Conservation (phyloP, 2,797 vertebrate genomes). For the Natrix natrix region DNA sequence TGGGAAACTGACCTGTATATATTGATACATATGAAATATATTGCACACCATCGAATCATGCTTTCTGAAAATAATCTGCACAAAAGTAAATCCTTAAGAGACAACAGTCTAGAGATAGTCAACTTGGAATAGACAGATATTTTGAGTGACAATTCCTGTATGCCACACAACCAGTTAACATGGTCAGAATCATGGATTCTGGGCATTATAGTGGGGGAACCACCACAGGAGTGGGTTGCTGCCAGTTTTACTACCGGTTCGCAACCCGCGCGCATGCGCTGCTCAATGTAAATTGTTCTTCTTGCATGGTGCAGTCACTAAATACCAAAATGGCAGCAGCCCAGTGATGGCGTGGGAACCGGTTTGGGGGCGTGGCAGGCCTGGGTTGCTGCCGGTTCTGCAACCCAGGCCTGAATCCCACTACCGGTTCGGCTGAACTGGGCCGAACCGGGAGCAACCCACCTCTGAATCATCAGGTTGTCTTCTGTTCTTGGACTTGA, state of each 20-base stretch:
- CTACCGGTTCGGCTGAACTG: too few relatives aligned
- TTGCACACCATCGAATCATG: not conserved
- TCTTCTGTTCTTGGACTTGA: not conserved
- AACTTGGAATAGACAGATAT: not conserved
- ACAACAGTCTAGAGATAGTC: not conserved
- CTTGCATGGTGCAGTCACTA: too few relatives aligned
- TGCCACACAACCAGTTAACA: not conserved
- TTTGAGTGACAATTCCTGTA: not conserved
- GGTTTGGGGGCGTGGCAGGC: too few relatives aligned
- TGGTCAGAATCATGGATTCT: not conserved
- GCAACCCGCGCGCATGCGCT: too few relatives aligned
- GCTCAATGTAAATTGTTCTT: too few relatives aligned
- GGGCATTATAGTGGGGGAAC: not conserved
- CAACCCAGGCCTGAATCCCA: too few relatives aligned
- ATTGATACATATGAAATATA: not conserved
- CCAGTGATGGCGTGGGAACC: too few relatives aligned
- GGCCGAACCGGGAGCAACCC: too few relatives aligned
- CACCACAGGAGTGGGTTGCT: not conserved
- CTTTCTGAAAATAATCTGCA: not conserved
- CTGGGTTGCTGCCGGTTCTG: too few relatives aligned
- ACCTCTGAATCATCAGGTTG: not conserved
- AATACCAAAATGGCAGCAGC: too few relatives aligned
- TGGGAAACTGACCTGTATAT: not conserved
- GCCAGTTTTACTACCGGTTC: too few relatives aligned
- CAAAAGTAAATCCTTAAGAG: not conserved